Evolutionary conservation across 2,113 vertebrate species (phyloP).

Genomic region (Xenopus laevis): DNA sequence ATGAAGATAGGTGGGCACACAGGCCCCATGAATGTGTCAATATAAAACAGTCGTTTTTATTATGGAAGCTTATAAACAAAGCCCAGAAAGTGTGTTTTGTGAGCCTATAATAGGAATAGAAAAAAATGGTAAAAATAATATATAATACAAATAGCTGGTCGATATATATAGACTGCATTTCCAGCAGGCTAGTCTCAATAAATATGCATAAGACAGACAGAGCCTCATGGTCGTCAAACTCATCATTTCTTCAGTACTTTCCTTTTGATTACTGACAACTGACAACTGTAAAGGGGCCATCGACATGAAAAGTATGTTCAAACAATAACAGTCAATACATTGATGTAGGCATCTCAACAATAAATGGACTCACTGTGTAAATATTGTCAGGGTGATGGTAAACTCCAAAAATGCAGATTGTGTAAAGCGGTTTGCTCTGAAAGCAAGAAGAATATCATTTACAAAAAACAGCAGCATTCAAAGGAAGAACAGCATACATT

Average conservation of each 20-base stretch:
- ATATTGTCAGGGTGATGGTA: not conserved
- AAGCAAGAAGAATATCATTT: conserved; percentile 19
- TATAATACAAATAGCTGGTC: no score
- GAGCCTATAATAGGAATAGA: no score
- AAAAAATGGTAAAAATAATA: no score
- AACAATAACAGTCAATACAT: no score
- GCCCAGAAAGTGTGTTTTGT: no score
- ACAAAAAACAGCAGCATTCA: conserved; percentile 12
- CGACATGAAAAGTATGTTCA: not conserved
- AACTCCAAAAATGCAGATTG: conserved; percentile 16
- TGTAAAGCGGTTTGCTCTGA: conserved; percentile 20
- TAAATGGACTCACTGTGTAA: not conserved
- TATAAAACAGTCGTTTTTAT: no score
- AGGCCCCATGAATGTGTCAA: no score
- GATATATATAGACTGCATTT: no score
- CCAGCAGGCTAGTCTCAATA: not conserved
- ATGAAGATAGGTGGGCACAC: no score
- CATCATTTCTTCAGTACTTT: not conserved
- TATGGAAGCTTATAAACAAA: no score
- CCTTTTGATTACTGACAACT: not conserved
- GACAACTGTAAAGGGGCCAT: not conserved
- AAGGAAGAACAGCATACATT: conserved; percentile 36
- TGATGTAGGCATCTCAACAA: no score
- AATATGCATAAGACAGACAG: not conserved
- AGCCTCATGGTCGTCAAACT: not conserved